phyloP scores from a whole-genome alignment of 2,113 vertebrate genomes.

The Chloropsis cyanopogon region DNA sequence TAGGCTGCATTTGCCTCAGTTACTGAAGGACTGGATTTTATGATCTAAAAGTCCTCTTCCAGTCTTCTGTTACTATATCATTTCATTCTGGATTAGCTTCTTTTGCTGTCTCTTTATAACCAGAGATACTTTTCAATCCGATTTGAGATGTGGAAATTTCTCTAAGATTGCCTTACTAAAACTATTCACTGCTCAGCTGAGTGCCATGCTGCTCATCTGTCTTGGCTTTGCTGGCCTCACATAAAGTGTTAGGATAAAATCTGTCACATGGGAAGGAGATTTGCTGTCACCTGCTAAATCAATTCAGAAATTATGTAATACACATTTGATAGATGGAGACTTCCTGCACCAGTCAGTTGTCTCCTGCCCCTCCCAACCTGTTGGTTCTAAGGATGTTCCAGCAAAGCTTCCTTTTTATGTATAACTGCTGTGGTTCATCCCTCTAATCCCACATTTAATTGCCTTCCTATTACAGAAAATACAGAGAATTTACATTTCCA shows the following conservation, averaged over 20 bases:
- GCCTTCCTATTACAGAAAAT: neutral
- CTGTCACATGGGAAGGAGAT: neutral
- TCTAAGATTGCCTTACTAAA: constrained; percentile 24
- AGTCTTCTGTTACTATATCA: neutral
- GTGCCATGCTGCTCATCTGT: neutral
- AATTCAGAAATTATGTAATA: neutral
- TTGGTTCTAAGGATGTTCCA: neutral
- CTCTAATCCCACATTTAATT: neutral
- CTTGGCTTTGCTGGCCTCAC: neutral
- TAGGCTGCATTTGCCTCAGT: neutral
- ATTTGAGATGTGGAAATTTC: constrained; percentile 16
- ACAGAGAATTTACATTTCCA: neutral
- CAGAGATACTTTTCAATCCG: constrained; percentile 15
- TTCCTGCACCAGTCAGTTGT: neutral
- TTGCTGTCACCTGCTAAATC: neutral
- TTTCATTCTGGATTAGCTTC: neutral
- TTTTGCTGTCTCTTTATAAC: constrained; percentile 19
- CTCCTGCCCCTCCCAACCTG: neutral
- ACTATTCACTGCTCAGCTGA: neutral
- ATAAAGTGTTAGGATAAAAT: neutral
- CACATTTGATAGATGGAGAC: neutral
- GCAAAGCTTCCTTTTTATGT: neutral
- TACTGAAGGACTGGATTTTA: neutral
- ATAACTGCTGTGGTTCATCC: neutral
- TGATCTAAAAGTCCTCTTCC: neutral